These are phyloP conservation scores for Monochamus saltuarius DNA, from an alignment of 1,140 invertebrate species.

Conservation along the genomic window DNA sequence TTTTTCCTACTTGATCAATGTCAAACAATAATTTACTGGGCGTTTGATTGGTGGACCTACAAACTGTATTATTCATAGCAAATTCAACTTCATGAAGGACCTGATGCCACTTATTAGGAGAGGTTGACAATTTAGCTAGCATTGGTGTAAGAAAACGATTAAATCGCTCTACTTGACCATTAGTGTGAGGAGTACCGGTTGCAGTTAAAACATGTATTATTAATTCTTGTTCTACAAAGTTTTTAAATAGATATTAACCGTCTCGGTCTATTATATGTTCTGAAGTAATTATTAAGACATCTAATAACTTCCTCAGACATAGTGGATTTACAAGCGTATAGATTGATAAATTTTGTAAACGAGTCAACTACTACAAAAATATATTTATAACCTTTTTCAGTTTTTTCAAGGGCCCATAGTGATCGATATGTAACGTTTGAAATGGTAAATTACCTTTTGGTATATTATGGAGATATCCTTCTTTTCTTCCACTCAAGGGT, in stretches of 20 bases:
- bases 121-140: slow-evolving; percentile 27
- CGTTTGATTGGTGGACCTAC: slow-evolving; percentile 31
- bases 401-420: slow-evolving; percentile 35
- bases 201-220: slow-evolving; percentile 24
- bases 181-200: slow-evolving; percentile 37
- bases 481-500: slow-evolving; percentile 11
- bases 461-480: slow-evolving; percentile 17
- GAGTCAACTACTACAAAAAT: slow-evolving; percentile 29
- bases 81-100: slow-evolving; percentile 29
- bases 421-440: slow-evolving; percentile 29
- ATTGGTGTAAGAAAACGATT: slow-evolving; percentile 33
- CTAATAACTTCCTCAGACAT: slow-evolving; percentile 3
- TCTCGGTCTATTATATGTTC: slow-evolving; percentile 31
- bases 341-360: slow-evolving; percentile 36
- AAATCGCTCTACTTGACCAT: slow-evolving; percentile 39
- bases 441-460: slow-evolving; percentile 32
- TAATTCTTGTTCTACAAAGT: too few species aligned
- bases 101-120: slow-evolving; percentile 32
- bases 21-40: slow-evolving; percentile 37
- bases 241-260: too few species aligned
- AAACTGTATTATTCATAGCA: slow-evolving; percentile 35
- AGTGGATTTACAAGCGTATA: slow-evolving; percentile 22
- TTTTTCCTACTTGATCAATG: too few species aligned
- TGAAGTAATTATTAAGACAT: slow-evolving; percentile 25
- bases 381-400: slow-evolving; percentile 22